Percentiles rank a stretch among this genome's conserved stretches.
phyloP scores from a whole-genome alignment of 2,113 vertebrate species.

The Reinhardtius hippoglossoides region DNA sequence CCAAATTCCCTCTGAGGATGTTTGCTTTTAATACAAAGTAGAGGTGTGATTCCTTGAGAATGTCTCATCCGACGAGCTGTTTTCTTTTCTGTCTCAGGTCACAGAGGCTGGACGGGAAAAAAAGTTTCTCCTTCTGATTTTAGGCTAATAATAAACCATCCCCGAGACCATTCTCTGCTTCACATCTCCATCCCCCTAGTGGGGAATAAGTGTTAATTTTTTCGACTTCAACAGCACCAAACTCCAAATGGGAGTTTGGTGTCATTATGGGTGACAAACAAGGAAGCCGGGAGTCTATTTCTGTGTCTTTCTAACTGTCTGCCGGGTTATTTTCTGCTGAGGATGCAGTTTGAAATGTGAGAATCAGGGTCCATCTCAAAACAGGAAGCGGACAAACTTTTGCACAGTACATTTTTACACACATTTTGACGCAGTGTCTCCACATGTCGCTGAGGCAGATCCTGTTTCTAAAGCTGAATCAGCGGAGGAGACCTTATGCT shows the following conservation, averaged over 20 bases:
- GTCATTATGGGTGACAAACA: slow-evolving; percentile 43
- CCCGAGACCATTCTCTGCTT: slow-evolving; percentile 43
- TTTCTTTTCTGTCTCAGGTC: slow-evolving; percentile 12
- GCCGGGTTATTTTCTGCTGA: slow-evolving; percentile 54
- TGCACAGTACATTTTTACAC: not conserved
- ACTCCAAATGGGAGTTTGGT: slow-evolving; percentile 5
- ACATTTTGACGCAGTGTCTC: not conserved
- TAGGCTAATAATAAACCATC: slow-evolving; percentile 63
- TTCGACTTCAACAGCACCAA: slow-evolving; percentile 23
- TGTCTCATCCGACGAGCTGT: slow-evolving; percentile 26
- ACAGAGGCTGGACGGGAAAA: slow-evolving; percentile 23
- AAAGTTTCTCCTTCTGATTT: slow-evolving; percentile 53
- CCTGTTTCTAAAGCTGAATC: slow-evolving; percentile 12
- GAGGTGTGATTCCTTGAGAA: slow-evolving; percentile 60
- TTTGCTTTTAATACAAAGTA: slow-evolving; percentile 58
- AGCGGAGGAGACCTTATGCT: slow-evolving; percentile 5
- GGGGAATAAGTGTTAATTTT: slow-evolving; percentile 37
- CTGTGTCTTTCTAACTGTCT: slow-evolving; percentile 36
- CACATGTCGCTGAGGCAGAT: not conserved
- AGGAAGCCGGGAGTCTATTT: slow-evolving; percentile 60
- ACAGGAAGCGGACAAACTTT: not conserved
- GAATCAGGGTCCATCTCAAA: slow-evolving; percentile 53
- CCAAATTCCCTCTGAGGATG: slow-evolving; percentile 40
- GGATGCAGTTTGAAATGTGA: slow-evolving; percentile 55
- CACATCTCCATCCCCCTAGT: slow-evolving; percentile 40